Conservation (phyloP, 2,888 invertebrate genomes). For the Tachina lurida region DNA sequence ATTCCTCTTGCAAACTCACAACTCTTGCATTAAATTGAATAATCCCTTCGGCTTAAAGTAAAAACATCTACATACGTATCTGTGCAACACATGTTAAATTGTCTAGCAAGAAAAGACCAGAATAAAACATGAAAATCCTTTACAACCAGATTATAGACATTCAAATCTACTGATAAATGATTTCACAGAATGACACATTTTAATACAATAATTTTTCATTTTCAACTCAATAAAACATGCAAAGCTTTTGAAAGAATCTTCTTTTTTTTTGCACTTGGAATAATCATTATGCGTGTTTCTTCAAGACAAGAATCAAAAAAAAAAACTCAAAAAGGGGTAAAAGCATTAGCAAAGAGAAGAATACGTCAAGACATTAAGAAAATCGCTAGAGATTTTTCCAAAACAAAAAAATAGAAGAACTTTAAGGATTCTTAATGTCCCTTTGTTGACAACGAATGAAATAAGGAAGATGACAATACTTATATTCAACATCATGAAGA, state of each 20-base stretch:
- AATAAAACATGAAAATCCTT: slow-evolving; percentile 56
- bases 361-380: slow-evolving; percentile 50
- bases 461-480: slow-evolving; percentile 41
- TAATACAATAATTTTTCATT: slow-evolving; percentile 70
- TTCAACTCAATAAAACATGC: slow-evolving; percentile 66
- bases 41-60: slow-evolving; percentile 7
- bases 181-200: slow-evolving; percentile 64
- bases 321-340: slow-evolving; percentile 50
- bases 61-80: neutral
- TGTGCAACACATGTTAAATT: slow-evolving; percentile 30
- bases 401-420: slow-evolving; percentile 30
- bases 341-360: neutral
- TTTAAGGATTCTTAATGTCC: slow-evolving; percentile 62
- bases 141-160: slow-evolving; percentile 40
- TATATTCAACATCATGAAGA: slow-evolving; percentile 35
- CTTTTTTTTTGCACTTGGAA: slow-evolving; percentile 32
- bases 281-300: slow-evolving; percentile 56
- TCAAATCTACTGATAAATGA: slow-evolving; percentile 68
- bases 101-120: neutral
- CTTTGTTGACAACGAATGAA: slow-evolving; percentile 37
- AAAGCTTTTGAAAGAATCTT: slow-evolving; percentile 68
- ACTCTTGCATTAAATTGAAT: slow-evolving; percentile 13
- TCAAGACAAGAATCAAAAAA: slow-evolving; percentile 40
- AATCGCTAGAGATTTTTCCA: slow-evolving; percentile 58
- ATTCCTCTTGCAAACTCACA: neutral